phyloP scores from a whole-genome alignment of 2,797 vertebrate species.

The Pantherophis vulpinus region DNA sequence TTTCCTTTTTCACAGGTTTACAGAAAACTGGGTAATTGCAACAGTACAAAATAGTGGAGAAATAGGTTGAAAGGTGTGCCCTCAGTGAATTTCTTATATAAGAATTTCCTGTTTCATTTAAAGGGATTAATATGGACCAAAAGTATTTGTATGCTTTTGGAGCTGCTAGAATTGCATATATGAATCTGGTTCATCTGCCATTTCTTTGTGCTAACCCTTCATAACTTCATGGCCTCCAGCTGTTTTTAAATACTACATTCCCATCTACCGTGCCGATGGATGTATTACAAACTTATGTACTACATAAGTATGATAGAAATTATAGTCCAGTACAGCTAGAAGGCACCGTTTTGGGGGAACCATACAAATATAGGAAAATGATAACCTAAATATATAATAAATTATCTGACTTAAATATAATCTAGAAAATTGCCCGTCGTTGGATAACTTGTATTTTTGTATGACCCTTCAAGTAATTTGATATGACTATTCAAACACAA shows the following conservation, averaged over 20 bases:
- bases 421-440: neutral
- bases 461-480: neutral
- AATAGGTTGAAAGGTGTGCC: neutral
- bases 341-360: neutral
- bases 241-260: no score
- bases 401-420: neutral
- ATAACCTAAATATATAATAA: neutral
- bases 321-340: neutral
- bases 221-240: neutral
- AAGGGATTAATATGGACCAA: neutral
- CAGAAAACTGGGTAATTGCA: neutral
- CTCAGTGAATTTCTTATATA: neutral
- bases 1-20: neutral
- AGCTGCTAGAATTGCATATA: neutral
- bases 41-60: neutral
- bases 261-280: neutral
- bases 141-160: neutral
- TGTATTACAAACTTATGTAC: neutral
- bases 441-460: neutral
- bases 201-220: neutral
- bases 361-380: neutral
- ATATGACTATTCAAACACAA: neutral
- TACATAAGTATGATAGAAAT: neutral
- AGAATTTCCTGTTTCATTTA: neutral
- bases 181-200: neutral